Percentiles rank a stretch among this genome's conserved stretches.
These are phyloP conservation scores for Labia minor DNA, from an alignment of 2,888 invertebrate genomes.

Conservation along the genomic window DNA sequence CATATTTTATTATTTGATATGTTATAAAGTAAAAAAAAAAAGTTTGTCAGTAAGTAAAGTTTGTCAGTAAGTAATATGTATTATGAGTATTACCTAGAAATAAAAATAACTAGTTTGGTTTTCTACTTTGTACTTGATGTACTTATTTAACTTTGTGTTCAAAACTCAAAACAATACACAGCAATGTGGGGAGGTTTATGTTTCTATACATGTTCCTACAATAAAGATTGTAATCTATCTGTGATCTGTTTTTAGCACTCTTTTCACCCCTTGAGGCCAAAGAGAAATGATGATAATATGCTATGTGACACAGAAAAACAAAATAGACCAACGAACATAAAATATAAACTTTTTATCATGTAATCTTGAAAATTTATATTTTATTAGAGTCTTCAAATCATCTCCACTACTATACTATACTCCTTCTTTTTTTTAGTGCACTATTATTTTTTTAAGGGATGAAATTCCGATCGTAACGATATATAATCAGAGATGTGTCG, in stretches of 20 bases:
- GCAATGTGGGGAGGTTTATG: background rate
- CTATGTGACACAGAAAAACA: background rate
- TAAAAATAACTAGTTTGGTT: too few relatives aligned
- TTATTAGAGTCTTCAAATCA: background rate
- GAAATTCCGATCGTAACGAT: too few relatives aligned
- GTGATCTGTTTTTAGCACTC: background rate
- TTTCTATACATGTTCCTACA: background rate
- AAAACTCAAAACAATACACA: background rate
- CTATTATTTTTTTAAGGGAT: too few relatives aligned
- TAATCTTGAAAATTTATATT: constrained; percentile 4
- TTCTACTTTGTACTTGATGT: background rate
- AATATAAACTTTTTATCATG: background rate
- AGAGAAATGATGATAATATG: background rate
- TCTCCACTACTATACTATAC: too few relatives aligned
- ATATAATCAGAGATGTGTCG: too few relatives aligned
- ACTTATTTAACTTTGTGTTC: background rate
- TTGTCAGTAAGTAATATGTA: too few relatives aligned
- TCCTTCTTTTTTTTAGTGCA: too few relatives aligned
- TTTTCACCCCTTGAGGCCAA: background rate
- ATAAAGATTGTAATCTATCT: background rate
- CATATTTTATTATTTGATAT: too few relatives aligned
- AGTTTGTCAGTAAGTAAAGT: too few relatives aligned
- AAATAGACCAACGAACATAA: background rate
- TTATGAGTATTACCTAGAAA: too few relatives aligned
- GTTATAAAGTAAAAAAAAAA: too few relatives aligned